Evolutionary conservation across 2,797 vertebrate species (phyloP), one percentile per base, ranked within the genome.

Genomic region (Salarias fasciatus): DNA sequence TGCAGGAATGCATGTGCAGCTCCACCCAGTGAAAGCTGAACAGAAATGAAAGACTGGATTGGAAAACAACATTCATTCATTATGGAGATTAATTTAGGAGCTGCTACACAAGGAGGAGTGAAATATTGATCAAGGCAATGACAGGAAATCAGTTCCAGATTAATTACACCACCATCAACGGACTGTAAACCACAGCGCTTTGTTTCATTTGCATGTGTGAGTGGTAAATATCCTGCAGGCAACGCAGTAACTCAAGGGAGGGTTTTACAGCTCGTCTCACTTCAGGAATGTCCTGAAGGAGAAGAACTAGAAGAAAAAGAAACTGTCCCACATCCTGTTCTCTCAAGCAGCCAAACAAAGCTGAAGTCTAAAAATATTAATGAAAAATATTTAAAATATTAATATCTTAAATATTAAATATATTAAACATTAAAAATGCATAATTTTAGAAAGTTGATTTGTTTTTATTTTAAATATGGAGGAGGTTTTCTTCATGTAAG

Each of bases 81-180:
- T 72, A 76, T 62, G 66, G 36, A 56, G 68, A 78, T 75, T 68
- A n/a, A 77, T 80, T 75, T 54, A 48, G 63, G 29, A 68, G 63
- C 30, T 40, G 64, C 53, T 31, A 71, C 60, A 71, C 29, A 5
- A 55, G 58, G 51, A 77, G 71, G 74, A 80, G 75, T 84, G 63
- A 79, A 70, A 66, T 58, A 80, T 48, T 74, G 79, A 86, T 80
- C 30, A 62, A 53, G 29, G 54, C 1, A 11, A 73, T 49, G 75
- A 69, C 61, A 66, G 43, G 9, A 76, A 78, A 83, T 83, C 71
- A 38, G 67, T 71, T 30, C 12, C 28, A 65, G 65, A 79, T 80
- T 72, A 76, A 86, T 83, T 56, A 72, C 55, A 61, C 33, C 2
- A 35, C 4, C 47, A 28, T 62, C 24, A 4, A 55, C 28, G 6